Percentiles rank a stretch among this genome's conserved stretches.
phyloP scores from a whole-genome alignment of 2,888 invertebrate genomes.

The Sinhomidia bicolor region DNA sequence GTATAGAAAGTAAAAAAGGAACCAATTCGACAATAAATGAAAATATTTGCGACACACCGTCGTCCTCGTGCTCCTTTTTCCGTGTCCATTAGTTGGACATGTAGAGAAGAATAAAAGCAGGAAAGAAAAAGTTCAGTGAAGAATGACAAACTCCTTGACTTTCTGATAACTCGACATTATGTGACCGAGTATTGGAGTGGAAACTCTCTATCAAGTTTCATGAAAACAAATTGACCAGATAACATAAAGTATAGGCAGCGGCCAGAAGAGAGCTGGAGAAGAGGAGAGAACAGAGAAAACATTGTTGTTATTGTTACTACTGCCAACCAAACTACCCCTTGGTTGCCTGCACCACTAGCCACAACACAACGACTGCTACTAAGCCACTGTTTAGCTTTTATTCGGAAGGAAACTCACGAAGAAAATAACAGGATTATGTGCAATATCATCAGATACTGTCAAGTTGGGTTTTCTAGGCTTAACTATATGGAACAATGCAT shows the following conservation, averaged over 20 bases:
- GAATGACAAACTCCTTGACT: slow-evolving; percentile 67
- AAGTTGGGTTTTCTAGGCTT: slow-evolving; percentile 62
- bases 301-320: slow-evolving; percentile 17
- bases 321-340: neutral
- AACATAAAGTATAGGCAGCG: slow-evolving; percentile 19
- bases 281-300: neutral
- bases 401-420: slow-evolving; percentile 51
- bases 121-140: slow-evolving; percentile 20
- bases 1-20: neutral
- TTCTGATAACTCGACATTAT: slow-evolving; percentile 47
- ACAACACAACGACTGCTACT: neutral
- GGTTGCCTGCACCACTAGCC: neutral
- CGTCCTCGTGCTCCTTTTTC: too few species aligned
- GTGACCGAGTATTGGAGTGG: slow-evolving; percentile 12
- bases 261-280: too few species aligned
- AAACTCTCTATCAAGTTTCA: slow-evolving; percentile 62
- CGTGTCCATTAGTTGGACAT: neutral
- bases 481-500: slow-evolving; percentile 67
- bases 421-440: slow-evolving; percentile 73
- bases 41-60: neutral
- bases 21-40: neutral
- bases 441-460: slow-evolving; percentile 73
- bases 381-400: slow-evolving; percentile 69
- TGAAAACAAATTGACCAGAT: slow-evolving; percentile 68
- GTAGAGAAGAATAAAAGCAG: neutral